Conservation (phyloP, 2,113 vertebrate species). For the Phainopepla nitens region DNA sequence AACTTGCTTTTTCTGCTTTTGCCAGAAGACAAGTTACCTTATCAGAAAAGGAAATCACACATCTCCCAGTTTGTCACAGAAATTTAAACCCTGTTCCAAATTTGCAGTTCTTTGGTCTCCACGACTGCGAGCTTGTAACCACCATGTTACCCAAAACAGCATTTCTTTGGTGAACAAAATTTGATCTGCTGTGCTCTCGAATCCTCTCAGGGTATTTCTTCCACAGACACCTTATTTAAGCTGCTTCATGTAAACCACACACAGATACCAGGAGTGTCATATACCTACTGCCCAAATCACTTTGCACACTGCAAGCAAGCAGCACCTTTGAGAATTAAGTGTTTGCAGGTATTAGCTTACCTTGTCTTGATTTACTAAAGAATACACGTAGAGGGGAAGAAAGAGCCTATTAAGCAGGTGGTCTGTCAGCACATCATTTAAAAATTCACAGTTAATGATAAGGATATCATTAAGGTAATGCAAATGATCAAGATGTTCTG, state of each 20-base stretch:
- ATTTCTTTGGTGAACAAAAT: background rate
- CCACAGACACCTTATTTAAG: background rate
- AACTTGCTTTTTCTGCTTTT: background rate
- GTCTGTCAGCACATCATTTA: constrained; percentile 96
- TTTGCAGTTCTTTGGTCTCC: background rate
- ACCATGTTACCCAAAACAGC: background rate
- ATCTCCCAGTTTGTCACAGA: accelerated
- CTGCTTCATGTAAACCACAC: background rate
- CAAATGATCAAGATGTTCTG: constrained; percentile 95
- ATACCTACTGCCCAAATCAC: background rate
- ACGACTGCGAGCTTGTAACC: background rate
- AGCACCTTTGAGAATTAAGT: background rate
- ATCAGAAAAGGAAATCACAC: background rate
- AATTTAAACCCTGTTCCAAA: background rate
- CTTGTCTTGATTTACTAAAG: constrained; percentile 86
- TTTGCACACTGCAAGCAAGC: background rate
- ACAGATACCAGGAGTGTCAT: accelerated
- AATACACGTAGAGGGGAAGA: constrained; percentile 94
- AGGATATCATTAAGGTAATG: constrained; percentile 99
- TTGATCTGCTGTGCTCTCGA: background rate
- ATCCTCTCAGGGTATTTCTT: background rate
- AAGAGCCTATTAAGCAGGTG: constrained; percentile 97
- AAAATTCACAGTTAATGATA: constrained; percentile 97
- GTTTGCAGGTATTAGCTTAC: constrained; percentile 51
- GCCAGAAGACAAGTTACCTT: background rate